phyloP scores from a whole-genome alignment of 2,797 vertebrate genomes.

The Dryobates pubescens region DNA sequence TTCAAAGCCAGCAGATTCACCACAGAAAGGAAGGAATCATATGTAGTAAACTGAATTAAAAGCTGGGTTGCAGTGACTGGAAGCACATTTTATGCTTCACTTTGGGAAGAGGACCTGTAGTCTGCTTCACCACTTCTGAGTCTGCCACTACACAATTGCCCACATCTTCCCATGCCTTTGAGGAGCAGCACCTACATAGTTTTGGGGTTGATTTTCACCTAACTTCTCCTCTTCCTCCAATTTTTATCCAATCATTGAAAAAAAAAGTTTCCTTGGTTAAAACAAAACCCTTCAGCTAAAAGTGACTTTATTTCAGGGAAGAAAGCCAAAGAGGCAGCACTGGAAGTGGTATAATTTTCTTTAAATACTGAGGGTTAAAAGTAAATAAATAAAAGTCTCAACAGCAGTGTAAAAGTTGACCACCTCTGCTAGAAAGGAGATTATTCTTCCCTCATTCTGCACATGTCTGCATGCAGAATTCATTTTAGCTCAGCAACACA shows the following conservation, averaged over 20 bases:
- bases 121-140: background rate
- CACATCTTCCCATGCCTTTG: background rate
- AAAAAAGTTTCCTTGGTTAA: background rate
- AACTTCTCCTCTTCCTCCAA: background rate
- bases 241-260: background rate
- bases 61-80: background rate
- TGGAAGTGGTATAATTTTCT: background rate
- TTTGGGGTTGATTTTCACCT: background rate
- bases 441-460: background rate
- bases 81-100: background rate
- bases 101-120: background rate
- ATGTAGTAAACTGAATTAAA: background rate
- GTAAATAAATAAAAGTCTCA: background rate
- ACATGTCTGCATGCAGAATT: background rate
- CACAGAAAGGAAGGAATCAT: background rate
- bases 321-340: background rate
- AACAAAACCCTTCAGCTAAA: background rate
- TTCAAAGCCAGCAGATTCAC: background rate
- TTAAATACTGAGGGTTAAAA: background rate
- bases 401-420: background rate
- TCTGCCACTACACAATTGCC: background rate
- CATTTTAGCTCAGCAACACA: background rate
- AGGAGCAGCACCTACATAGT: background rate
- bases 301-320: background rate
- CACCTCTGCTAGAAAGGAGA: background rate